Percentiles rank a stretch among this genome's conserved stretches.
These are phyloP conservation scores for Xyliphius kryptos DNA, from an alignment of 2,113 vertebrate genomes.

Conservation along the genomic window DNA sequence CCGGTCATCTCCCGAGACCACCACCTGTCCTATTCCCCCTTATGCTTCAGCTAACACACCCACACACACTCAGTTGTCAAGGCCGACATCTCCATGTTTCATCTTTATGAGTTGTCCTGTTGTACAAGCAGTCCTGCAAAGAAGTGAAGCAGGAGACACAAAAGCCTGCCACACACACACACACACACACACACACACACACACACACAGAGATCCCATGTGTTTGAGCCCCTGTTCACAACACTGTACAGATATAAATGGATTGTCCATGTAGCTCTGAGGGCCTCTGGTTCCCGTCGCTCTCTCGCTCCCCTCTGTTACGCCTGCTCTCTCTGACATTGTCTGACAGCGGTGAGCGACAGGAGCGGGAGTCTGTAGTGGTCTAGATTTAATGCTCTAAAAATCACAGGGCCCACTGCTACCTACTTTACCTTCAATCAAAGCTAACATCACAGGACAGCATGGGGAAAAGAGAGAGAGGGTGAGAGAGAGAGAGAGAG, in stretches of 20 bases:
- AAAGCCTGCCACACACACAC: constrained; percentile 29
- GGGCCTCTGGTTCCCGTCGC: constrained; percentile 61
- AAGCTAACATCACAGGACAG: constrained; percentile 81
- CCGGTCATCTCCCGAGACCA: constrained; percentile 53
- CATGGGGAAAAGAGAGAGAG: constrained; percentile 23
- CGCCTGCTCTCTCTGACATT: constrained; percentile 53
- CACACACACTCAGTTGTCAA: constrained; percentile 19
- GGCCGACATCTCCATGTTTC: constrained; percentile 39
- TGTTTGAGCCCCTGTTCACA: constrained; percentile 59
- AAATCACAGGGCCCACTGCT: constrained; percentile 68
- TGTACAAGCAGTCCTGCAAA: constrained; percentile 13
- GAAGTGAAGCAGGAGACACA: constrained; percentile 18
- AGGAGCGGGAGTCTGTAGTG: constrained; percentile 60
- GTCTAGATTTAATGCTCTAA: constrained; percentile 80
- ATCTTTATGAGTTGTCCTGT: constrained; percentile 31
- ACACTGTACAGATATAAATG: constrained; percentile 77
- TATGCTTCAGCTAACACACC: constrained; percentile 30
- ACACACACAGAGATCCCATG: constrained; percentile 16
- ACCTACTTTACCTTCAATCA: constrained; percentile 66
- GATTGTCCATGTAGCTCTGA: constrained; percentile 71
- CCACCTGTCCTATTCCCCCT: constrained; percentile 55
- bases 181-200: constrained; percentile 13
- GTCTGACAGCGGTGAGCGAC: constrained; percentile 67
- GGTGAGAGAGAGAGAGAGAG: constrained; percentile 13
- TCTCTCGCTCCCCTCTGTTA: constrained; percentile 4